phyloP scores from a whole-genome alignment of 2,113 vertebrate genomes.

The Murina feae region DNA sequence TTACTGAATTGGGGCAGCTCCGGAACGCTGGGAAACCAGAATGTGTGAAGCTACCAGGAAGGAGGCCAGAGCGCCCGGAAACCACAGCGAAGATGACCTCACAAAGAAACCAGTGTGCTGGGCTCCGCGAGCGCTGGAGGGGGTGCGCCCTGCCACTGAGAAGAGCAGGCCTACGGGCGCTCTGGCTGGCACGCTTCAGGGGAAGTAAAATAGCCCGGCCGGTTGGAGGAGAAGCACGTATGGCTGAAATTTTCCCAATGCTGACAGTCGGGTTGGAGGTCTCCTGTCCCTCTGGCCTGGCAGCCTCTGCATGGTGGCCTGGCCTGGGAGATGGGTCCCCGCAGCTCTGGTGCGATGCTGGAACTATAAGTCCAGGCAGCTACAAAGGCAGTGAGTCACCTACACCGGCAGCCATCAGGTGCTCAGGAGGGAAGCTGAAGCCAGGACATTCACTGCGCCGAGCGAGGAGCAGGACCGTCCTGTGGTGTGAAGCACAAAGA shows the following conservation, averaged over 20 bases:
- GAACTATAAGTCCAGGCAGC: constrained; percentile 15
- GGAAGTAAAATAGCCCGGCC: background rate
- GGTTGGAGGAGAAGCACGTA: background rate
- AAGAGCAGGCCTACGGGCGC: rapidly evolving
- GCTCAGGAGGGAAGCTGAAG: background rate
- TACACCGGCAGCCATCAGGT: background rate
- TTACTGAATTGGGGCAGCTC: background rate
- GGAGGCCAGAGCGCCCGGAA: constrained; percentile 30
- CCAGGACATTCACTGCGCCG: background rate
- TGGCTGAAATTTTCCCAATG: constrained; percentile 7
- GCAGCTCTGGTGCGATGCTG: background rate
- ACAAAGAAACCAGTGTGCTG: constrained; percentile 6
- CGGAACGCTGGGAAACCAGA: constrained; percentile 19
- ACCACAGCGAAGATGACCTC: background rate
- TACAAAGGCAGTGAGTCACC: background rate
- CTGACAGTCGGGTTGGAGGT: background rate
- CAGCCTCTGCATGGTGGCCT: background rate
- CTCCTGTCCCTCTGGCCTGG: constrained; percentile 30
- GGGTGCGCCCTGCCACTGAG: background rate
- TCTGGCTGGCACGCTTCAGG: background rate
- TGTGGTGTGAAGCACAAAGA: constrained; percentile 23
- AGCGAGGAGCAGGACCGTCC: background rate
- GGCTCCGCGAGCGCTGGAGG: background rate
- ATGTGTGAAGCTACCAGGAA: constrained; percentile 1
- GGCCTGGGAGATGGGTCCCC: background rate